A percentile compares a stretch with the other conserved stretches of the same genome.
Evolutionary conservation across 2,888 invertebrate species (phyloP).

Genomic region (Tigriopus californicus): DNA sequence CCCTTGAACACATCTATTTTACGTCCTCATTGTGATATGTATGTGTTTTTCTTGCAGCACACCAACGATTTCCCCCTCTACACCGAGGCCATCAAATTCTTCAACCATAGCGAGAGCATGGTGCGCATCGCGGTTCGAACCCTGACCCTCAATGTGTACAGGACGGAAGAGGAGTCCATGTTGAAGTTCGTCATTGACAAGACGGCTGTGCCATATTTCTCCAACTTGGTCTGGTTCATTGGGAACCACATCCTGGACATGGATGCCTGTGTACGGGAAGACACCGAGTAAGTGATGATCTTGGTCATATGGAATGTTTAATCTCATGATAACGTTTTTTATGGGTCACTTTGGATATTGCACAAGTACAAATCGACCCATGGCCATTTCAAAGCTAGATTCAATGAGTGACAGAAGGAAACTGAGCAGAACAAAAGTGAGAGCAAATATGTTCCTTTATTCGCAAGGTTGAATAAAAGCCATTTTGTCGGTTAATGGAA

Average conservation of each 20-base stretch:
- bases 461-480: no score
- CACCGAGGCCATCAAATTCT: slow-evolving; percentile 97
- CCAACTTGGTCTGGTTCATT: slow-evolving; percentile 96
- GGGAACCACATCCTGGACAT: slow-evolving; percentile 91
- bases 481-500: no score
- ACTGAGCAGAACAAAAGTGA: no score
- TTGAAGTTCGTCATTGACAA: slow-evolving; percentile 81
- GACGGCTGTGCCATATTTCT: slow-evolving; percentile 94
- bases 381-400: no score
- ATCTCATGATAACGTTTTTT: no score
- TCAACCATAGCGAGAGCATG: slow-evolving; percentile 97
- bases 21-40: slow-evolving; percentile 19
- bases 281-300: slow-evolving; percentile 61
- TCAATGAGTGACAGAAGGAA: no score
- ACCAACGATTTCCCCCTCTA: slow-evolving; percentile 98
- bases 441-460: no score
- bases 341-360: no score
- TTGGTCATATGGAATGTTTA: no score
- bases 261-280: slow-evolving; percentile 80
- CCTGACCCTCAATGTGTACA: slow-evolving; percentile 80
- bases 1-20: background rate
- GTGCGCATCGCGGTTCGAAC: slow-evolving; percentile 96
- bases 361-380: no score
- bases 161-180: slow-evolving; percentile 86
- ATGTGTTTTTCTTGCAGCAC: slow-evolving; percentile 39